Evolutionary conservation across 2,888 invertebrate genomes (phyloP).

Genomic region (Phortica okadai): DNA sequence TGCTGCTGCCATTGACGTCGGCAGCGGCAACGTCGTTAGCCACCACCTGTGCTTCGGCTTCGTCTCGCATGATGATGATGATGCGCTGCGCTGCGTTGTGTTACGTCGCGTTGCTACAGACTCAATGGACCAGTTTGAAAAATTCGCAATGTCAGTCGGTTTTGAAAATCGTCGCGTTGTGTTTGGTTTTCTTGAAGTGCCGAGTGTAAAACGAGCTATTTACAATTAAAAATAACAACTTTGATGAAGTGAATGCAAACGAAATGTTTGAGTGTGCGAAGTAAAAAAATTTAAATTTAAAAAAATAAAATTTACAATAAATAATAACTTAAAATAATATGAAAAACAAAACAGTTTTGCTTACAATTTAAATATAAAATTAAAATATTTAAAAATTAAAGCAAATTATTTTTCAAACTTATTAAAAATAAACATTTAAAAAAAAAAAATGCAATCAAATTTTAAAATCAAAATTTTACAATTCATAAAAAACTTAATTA

Average conservation of each 20-base stretch:
- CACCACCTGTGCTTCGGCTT: slow-evolving; percentile 8
- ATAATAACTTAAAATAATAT: neutral
- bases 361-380: neutral
- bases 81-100: slow-evolving; percentile 8
- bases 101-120: slow-evolving; percentile 34
- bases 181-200: slow-evolving; percentile 47
- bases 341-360: neutral
- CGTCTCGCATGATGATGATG: slow-evolving; percentile 8
- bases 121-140: slow-evolving; percentile 67
- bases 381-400: neutral
- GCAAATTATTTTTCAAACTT: neutral
- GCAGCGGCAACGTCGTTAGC: slow-evolving; percentile 6
- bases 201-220: neutral
- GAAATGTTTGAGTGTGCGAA: slow-evolving; percentile 28
- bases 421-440: no score
- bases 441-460: no score
- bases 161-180: slow-evolving; percentile 65
- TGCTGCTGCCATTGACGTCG: slow-evolving; percentile 19
- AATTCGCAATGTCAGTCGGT: slow-evolving; percentile 70
- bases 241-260: neutral
- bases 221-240: no score
- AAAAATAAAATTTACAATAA: slow-evolving; percentile 35
- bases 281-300: slow-evolving; percentile 16
- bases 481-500: neutral
- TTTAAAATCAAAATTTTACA: no score